These are phyloP conservation scores for Volucella inanis DNA, from an alignment of 2,888 invertebrate genomes.

Conservation along the genomic window DNA sequence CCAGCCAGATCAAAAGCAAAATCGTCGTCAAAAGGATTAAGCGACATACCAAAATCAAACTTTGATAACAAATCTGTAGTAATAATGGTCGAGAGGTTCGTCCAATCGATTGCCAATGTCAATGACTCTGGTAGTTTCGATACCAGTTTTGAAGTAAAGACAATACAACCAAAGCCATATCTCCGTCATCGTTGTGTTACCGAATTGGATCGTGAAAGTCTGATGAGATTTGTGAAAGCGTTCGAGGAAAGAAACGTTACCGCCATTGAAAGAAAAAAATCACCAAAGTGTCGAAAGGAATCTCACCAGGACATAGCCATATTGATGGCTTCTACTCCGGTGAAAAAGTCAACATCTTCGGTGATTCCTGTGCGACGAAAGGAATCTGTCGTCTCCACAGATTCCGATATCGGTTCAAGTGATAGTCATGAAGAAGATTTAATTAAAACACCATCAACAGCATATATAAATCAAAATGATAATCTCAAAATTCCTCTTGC, in stretches of 20 bases:
- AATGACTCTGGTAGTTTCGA: slow-evolving; percentile 83
- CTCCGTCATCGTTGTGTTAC: slow-evolving; percentile 80
- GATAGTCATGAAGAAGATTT: slow-evolving; percentile 74
- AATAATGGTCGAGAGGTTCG: slow-evolving; percentile 81
- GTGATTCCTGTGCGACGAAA: slow-evolving; percentile 35
- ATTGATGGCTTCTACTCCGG: slow-evolving; percentile 43
- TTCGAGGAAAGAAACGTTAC: slow-evolving; percentile 79
- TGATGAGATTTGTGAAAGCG: slow-evolving; percentile 79
- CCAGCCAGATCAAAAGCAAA: slow-evolving; percentile 6
- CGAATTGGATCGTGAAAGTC: slow-evolving; percentile 80
- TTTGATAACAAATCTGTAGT: slow-evolving; percentile 67
- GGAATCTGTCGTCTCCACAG: slow-evolving; percentile 68
- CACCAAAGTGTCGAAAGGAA: slow-evolving; percentile 18
- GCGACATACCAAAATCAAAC: slow-evolving; percentile 35
- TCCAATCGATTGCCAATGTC: slow-evolving; percentile 80
- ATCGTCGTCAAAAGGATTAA: slow-evolving; percentile 18
- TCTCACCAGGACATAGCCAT: slow-evolving; percentile 26
- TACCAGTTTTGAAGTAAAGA: slow-evolving; percentile 82
- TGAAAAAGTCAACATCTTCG: slow-evolving; percentile 34
- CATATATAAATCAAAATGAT: slow-evolving; percentile 73
- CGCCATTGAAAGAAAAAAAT: not conserved
- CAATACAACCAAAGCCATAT: slow-evolving; percentile 78
- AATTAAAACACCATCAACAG: slow-evolving; percentile 71
- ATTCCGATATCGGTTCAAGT: slow-evolving; percentile 77
- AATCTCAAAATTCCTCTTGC: slow-evolving; percentile 75